Conservation (phyloP, 2,888 invertebrate species). For the Bombylius discolor region DNA sequence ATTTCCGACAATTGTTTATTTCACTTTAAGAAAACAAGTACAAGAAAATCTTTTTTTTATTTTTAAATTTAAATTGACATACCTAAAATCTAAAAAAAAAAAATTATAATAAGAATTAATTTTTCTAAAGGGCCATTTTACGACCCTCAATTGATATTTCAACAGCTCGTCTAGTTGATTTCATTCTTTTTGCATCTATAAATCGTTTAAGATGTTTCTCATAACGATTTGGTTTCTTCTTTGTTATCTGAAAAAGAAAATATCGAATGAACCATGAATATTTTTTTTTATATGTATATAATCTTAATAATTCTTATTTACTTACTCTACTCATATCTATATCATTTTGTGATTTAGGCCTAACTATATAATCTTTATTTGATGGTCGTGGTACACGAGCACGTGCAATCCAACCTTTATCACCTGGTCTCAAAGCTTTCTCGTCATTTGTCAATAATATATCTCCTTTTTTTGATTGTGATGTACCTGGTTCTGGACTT, state of each 20-base stretch:
- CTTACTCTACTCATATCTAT: constrained; percentile 69
- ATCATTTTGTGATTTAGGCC: constrained; percentile 85
- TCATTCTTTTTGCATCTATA: constrained; percentile 68
- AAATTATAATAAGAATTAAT: too few species aligned
- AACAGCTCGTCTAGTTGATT: constrained; percentile 71
- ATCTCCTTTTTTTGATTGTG: constrained; percentile 40
- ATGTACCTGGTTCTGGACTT: constrained; percentile 36
- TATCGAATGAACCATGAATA: not conserved
- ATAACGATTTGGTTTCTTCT: constrained; percentile 77
- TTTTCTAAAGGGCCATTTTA: constrained; percentile 75
- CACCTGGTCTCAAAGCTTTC: constrained; percentile 74
- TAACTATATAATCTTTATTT: constrained; percentile 89
- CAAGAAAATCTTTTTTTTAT: too few species aligned
- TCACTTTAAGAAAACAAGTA: too few species aligned
- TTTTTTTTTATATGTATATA: not conserved
- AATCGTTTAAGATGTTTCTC: constrained; percentile 88
- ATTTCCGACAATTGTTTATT: too few species aligned
- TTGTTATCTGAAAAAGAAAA: constrained; percentile 44
- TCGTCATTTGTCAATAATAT: constrained; percentile 49
- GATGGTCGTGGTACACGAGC: constrained; percentile 92
- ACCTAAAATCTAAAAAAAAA: too few species aligned
- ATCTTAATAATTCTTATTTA: constrained; percentile 12
- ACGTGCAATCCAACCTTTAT: constrained; percentile 87
- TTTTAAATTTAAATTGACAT: too few species aligned
- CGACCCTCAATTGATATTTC: constrained; percentile 93